A percentile compares a stretch with the other conserved stretches of the same genome.
Conservation (phyloP, 2,888 invertebrate genomes). For the Drosophila kanekoi region DNA sequence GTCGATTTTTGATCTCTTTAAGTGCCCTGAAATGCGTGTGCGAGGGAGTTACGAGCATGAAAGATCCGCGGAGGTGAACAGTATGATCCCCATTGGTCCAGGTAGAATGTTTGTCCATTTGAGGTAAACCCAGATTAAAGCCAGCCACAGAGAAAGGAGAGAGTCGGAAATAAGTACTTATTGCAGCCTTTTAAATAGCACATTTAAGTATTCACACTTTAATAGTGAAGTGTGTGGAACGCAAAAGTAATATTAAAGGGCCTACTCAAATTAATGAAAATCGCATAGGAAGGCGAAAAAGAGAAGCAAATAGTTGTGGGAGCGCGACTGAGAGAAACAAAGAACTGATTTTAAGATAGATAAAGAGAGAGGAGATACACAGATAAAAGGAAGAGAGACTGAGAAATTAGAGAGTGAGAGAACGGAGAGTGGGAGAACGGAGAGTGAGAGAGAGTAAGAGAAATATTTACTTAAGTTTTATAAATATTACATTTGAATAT, state of each 20-base stretch:
- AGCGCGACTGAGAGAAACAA: not conserved
- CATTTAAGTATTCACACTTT: not conserved
- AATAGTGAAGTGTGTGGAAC: not conserved
- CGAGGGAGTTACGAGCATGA: slow-evolving; percentile 31
- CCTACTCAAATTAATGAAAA: not conserved
- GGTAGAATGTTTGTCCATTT: slow-evolving; percentile 7
- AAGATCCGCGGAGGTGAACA: slow-evolving; percentile 28
- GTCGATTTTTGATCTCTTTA: slow-evolving; percentile 45
- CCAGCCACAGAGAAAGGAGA: not conserved
- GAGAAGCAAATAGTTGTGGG: not conserved
- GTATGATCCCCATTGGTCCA: slow-evolving; percentile 7
- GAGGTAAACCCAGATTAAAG: not conserved
- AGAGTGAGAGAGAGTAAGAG: no score
- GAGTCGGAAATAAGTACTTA: not conserved
- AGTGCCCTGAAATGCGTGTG: slow-evolving; percentile 24
- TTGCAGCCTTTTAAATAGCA: no score
- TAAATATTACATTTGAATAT: no score
- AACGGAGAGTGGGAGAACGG: not conserved
- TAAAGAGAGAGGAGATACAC: no score
- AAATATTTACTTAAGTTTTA: not conserved
- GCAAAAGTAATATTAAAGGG: not conserved
- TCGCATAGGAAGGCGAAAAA: slow-evolving; percentile 1
- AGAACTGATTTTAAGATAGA: no score
- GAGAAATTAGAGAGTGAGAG: not conserved
- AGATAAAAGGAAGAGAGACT: no score